These are phyloP conservation scores for Drosophila falleni DNA, from an alignment of 2,888 invertebrate genomes.

Conservation along the genomic window DNA sequence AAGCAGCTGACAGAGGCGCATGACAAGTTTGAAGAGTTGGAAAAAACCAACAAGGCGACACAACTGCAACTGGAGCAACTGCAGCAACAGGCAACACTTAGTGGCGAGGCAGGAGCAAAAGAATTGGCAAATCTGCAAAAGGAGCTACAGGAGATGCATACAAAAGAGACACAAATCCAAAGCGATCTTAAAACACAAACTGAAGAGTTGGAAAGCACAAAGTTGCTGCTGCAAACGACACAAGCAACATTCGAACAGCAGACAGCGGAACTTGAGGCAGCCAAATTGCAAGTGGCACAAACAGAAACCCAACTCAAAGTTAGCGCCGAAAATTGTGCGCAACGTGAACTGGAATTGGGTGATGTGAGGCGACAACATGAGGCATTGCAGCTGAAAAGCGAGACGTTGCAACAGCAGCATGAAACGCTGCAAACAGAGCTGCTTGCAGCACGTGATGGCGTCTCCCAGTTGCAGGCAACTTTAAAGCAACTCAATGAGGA, in stretches of 20 bases:
- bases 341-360: slow-evolving; percentile 78
- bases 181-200: slow-evolving; percentile 1
- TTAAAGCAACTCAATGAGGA: slow-evolving; percentile 81
- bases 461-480: slow-evolving; percentile 55
- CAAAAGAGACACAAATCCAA: slow-evolving; percentile 26
- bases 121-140: slow-evolving; percentile 47
- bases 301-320: slow-evolving; percentile 60
- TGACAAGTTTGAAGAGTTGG: background rate
- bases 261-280: slow-evolving; percentile 47
- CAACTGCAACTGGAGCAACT: slow-evolving; percentile 50
- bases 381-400: slow-evolving; percentile 60
- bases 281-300: slow-evolving; percentile 31
- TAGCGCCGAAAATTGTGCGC: slow-evolving; percentile 49
- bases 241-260: slow-evolving; percentile 58
- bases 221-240: slow-evolving; percentile 53
- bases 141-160: slow-evolving; percentile 43
- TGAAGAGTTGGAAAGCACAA: slow-evolving; percentile 27
- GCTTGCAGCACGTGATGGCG: slow-evolving; percentile 62
- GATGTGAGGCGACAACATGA: slow-evolving; percentile 70
- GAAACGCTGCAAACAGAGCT: slow-evolving; percentile 85
- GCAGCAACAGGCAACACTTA: slow-evolving; percentile 46
- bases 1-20: slow-evolving; percentile 22
- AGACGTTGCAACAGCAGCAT: slow-evolving; percentile 54
- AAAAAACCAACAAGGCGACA: slow-evolving; percentile 10
- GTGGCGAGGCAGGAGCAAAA: slow-evolving; percentile 42